These are phyloP conservation scores for Vireo altiloquus DNA, from an alignment of 2,113 vertebrate genomes.

Conservation along the genomic window DNA sequence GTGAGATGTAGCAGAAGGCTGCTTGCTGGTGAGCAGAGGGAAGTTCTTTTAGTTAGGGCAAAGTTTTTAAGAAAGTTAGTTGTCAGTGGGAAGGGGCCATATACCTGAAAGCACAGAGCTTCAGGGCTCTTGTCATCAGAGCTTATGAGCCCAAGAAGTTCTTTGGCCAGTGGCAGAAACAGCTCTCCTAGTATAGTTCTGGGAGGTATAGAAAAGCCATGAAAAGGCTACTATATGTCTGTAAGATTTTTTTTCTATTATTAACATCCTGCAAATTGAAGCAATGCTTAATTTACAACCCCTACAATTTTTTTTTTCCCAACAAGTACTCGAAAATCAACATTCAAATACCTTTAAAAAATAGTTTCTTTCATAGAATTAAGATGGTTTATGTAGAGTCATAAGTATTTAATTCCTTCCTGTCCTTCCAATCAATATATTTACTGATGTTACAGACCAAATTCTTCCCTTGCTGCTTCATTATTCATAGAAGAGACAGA, in stretches of 20 bases:
- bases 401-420: constrained; percentile 2
- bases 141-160: not conserved
- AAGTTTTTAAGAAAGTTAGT: not conserved
- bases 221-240: not conserved
- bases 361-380: not conserved
- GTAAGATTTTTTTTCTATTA: not conserved
- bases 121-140: not conserved
- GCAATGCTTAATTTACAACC: not conserved
- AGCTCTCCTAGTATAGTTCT: not conserved
- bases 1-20: not conserved
- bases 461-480: constrained; percentile 53
- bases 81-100: not conserved
- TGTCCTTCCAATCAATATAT: not conserved
- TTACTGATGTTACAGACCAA: constrained; percentile 38
- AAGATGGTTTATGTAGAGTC: not conserved
- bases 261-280: not conserved
- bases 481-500: constrained; percentile 50
- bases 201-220: not conserved
- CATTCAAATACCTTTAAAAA: not conserved
- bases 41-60: not conserved
- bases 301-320: not conserved
- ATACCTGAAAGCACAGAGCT: not conserved
- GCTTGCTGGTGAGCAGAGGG: not conserved
- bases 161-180: not conserved
- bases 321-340: not conserved